Percentiles rank a stretch among this genome's conserved stretches.
phyloP scores from a whole-genome alignment of 2,797 vertebrate species.

The Nannoperca australis region DNA sequence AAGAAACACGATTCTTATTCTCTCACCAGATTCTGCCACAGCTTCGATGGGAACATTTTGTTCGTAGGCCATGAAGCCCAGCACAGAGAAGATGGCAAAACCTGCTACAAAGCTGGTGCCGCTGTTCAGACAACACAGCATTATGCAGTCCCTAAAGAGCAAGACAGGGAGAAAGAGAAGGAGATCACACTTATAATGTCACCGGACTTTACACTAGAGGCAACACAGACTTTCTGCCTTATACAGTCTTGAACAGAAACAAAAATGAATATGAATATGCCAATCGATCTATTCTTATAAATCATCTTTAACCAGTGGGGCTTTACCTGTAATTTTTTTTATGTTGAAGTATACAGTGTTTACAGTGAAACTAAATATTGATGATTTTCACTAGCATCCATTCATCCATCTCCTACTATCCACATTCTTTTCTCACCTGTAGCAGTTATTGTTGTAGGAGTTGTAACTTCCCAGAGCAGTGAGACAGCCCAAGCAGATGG shows the following conservation, averaged over 20 bases:
- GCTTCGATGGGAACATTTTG: constrained; percentile 97
- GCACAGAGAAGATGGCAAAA: constrained; percentile 98
- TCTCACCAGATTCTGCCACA: constrained; percentile 97
- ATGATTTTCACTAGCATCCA: neutral
- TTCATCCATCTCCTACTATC: neutral
- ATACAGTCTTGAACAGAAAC: neutral
- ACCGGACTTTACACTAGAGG: neutral
- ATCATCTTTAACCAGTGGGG: neutral
- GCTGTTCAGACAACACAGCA: constrained; percentile 98
- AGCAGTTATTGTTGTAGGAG: constrained; percentile 98
- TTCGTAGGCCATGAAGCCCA: constrained; percentile 99
- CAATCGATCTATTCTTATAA: neutral
- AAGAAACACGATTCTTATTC: constrained; percentile 1
- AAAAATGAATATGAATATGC: neutral
- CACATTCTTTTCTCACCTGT: constrained; percentile 89
- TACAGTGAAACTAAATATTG: neutral
- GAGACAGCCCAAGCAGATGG: constrained; percentile 97
- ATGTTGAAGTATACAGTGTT: neutral
- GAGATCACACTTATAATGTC: constrained; percentile 26
- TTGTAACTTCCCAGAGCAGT: constrained; percentile 99
- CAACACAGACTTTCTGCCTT: neutral
- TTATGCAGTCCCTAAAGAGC: constrained; percentile 92
- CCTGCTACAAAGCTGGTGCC: constrained; percentile 98
- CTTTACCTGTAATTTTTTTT: neutral
- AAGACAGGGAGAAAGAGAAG: constrained; percentile 27